These are phyloP conservation scores for Platyscapa corneri DNA, from an alignment of 1,140 invertebrate species.

Conservation along the genomic window DNA sequence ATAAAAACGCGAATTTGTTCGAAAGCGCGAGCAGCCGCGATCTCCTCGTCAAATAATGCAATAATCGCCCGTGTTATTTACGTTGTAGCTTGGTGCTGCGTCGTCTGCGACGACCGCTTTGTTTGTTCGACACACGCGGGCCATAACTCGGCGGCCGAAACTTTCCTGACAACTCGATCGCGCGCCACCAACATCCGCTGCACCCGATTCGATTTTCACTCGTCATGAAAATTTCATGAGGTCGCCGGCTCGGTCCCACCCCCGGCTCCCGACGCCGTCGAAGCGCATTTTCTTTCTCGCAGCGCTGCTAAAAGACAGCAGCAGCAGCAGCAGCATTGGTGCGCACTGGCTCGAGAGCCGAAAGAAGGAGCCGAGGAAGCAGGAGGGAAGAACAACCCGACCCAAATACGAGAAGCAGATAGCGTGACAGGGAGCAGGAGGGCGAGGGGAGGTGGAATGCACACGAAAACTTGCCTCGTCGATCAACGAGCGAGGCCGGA, in stretches of 20 bases:
- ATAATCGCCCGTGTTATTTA: not conserved
- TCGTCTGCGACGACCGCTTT: not conserved
- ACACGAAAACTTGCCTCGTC: conserved; percentile 69
- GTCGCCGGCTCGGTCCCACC: conserved; percentile 18
- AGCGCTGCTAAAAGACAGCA: conserved; percentile 7
- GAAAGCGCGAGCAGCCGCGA: not conserved
- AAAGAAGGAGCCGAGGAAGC: conserved; percentile 22
- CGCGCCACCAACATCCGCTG: not conserved
- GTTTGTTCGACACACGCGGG: not conserved
- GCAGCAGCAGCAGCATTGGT: no score
- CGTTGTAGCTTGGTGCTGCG: no score
- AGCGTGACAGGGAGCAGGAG: no score
- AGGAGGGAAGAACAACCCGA: conserved; percentile 62
- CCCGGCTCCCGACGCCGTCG: not conserved
- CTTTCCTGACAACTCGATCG: conserved; percentile 38
- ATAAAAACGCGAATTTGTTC: no score
- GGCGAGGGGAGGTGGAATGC: conserved; percentile 29
- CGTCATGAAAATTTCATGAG: conserved; percentile 71
- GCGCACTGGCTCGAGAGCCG: not conserved
- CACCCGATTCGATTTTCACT: conserved; percentile 60
- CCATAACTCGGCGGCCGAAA: conserved; percentile 4
- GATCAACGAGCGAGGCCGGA: conserved; percentile 69
- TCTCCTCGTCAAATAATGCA: not conserved
- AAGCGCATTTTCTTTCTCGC: not conserved
- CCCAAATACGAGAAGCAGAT: conserved; percentile 64